Conservation (phyloP, 2,888 invertebrate genomes). For the Mongoloraphidia duomilia region DNA sequence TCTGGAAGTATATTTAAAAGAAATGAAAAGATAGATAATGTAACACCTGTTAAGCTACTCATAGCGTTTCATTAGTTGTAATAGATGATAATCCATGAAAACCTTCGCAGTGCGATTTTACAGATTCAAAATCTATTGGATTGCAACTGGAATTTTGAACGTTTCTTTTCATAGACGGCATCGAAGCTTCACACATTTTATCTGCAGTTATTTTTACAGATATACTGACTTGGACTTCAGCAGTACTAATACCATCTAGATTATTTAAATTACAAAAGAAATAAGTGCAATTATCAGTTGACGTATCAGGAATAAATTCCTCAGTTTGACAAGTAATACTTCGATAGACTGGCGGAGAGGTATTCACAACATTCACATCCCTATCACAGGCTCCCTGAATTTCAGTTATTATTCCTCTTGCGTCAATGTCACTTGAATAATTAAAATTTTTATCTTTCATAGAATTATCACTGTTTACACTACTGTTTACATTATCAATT, state of each 20-base stretch:
- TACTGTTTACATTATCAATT: too few relatives aligned
- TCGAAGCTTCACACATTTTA: too few relatives aligned
- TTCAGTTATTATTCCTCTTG: too few relatives aligned
- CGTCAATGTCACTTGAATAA: too few relatives aligned
- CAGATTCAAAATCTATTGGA: constrained; percentile 6
- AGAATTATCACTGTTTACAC: too few relatives aligned
- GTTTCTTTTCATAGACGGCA: too few relatives aligned
- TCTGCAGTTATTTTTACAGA: neutral
- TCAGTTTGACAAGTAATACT: too few relatives aligned
- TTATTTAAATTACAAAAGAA: constrained; percentile 5
- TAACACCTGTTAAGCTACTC: constrained; percentile 11
- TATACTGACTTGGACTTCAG: constrained; percentile 7
- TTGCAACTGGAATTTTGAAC: constrained; percentile 9
- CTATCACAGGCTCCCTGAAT: too few relatives aligned
- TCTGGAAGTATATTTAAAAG: constrained; percentile 10
- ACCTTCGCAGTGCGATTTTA: constrained; percentile 4
- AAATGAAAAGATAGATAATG: constrained; percentile 10
- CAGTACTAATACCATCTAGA: constrained; percentile 4
- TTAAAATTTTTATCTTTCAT: too few relatives aligned
- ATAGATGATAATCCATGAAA: constrained; percentile 8
- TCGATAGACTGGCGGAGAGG: too few relatives aligned
- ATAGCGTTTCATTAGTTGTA: constrained; percentile 6
- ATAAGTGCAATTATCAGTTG: constrained; percentile 4
- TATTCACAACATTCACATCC: too few relatives aligned
- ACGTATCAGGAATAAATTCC: too few relatives aligned